Evolutionary conservation across 2,888 invertebrate genomes (phyloP).

Genomic region (Serrognathus titanus): DNA sequence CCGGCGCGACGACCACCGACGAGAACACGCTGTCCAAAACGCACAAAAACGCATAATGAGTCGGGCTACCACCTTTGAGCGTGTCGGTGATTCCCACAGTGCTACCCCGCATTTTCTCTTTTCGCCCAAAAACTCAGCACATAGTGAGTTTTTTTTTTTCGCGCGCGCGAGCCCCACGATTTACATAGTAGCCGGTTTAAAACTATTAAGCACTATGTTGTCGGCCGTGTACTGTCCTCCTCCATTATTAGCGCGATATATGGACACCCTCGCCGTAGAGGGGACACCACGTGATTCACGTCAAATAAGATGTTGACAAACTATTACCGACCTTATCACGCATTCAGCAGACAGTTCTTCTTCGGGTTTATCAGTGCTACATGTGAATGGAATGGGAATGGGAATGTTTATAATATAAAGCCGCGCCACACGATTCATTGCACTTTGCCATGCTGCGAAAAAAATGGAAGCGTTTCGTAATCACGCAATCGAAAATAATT

Average conservation of each 20-base stretch:
- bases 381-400: conserved; percentile 8
- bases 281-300: conserved; percentile 32
- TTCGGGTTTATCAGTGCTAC: background rate
- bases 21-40: conserved; percentile 71
- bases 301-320: conserved; percentile 15
- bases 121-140: too few species aligned
- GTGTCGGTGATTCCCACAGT: conserved; percentile 64
- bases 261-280: conserved; percentile 32
- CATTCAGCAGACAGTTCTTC: background rate
- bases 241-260: conserved; percentile 19
- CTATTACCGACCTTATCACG: conserved; percentile 8
- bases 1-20: conserved; percentile 70
- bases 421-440: too few species aligned
- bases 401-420: conserved; percentile 5
- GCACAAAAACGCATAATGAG: conserved; percentile 57
- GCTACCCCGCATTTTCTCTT: conserved; percentile 60
- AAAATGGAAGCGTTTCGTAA: too few species aligned
- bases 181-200: background rate
- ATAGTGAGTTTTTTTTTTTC: background rate
- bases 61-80: conserved; percentile 54
- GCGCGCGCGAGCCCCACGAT: too few species aligned
- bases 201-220: conserved; percentile 9
- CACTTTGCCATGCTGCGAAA: too few species aligned
- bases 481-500: too few species aligned
- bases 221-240: conserved; percentile 18